phyloP scores from a whole-genome alignment of 1,140 invertebrate genomes.

The Pogonomyrmex barbatus region DNA sequence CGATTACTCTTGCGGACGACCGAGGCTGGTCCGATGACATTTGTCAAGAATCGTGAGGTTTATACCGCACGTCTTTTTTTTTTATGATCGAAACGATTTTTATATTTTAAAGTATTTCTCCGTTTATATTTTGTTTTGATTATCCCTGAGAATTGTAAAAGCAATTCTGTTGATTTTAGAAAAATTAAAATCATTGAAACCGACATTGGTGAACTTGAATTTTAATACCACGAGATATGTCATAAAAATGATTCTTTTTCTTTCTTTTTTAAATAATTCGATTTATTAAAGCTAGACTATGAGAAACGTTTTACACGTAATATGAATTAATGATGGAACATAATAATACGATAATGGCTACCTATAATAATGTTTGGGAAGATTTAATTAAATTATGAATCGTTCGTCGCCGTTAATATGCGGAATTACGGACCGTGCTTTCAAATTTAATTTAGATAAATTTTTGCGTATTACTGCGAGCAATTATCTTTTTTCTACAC shows the following conservation, averaged over 20 bases:
- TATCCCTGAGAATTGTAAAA: background rate
- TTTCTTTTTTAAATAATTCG: background rate
- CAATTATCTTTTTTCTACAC: slow-evolving; percentile 4
- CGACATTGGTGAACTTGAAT: background rate
- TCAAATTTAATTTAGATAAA: slow-evolving; percentile 46
- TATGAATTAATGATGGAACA: background rate
- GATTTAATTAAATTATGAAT: slow-evolving; percentile 41
- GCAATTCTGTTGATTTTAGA: background rate
- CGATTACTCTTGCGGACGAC: slow-evolving; percentile 26
- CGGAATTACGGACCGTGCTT: slow-evolving; percentile 8
- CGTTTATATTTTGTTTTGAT: background rate
- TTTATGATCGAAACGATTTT: background rate
- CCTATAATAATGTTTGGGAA: background rate
- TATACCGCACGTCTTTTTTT: background rate
- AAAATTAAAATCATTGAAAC: slow-evolving; percentile 3
- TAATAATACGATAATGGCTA: slow-evolving; percentile 13
- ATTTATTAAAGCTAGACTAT: background rate
- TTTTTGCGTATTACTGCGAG: background rate
- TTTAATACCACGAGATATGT: background rate
- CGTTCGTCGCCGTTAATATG: background rate
- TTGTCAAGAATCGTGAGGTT: slow-evolving; percentile 13
- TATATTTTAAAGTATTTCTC: background rate
- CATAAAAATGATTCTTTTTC: background rate
- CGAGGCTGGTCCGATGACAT: background rate
- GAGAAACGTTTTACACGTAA: background rate